Percentiles rank a stretch among this genome's conserved stretches.
Evolutionary conservation across 1,140 invertebrate species (phyloP).

Genomic region (Sinella curviseta): DNA sequence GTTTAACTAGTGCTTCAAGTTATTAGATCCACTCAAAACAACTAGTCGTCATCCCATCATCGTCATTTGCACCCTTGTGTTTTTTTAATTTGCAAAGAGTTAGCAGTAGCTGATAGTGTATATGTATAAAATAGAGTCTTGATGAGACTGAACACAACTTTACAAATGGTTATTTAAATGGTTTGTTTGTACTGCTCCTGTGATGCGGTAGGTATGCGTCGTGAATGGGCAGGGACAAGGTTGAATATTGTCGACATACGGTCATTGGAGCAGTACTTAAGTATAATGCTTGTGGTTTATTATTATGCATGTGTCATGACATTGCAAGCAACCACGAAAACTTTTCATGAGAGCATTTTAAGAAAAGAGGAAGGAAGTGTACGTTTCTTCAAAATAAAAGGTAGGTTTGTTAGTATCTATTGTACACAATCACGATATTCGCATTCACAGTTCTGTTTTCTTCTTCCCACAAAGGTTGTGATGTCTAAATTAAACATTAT

Average conservation of each 20-base stretch:
- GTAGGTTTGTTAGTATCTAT: background rate
- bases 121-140: no score
- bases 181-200: no score
- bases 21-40: no score
- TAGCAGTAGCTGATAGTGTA: no score
- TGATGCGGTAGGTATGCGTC: background rate
- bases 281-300: background rate
- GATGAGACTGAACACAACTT: background rate
- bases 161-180: background rate
- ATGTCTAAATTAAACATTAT: no score
- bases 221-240: slow-evolving; percentile 12
- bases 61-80: background rate
- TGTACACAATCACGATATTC: background rate
- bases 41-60: no score
- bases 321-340: background rate
- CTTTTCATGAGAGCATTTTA: background rate
- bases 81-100: background rate
- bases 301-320: background rate
- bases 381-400: background rate
- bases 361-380: background rate
- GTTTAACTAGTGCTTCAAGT: no score
- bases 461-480: no score
- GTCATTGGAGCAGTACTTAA: background rate
- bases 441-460: background rate
- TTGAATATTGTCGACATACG: background rate